These are phyloP conservation scores for Dolichotis patagonum DNA, from an alignment of 2,113 vertebrate genomes.

Conservation along the genomic window DNA sequence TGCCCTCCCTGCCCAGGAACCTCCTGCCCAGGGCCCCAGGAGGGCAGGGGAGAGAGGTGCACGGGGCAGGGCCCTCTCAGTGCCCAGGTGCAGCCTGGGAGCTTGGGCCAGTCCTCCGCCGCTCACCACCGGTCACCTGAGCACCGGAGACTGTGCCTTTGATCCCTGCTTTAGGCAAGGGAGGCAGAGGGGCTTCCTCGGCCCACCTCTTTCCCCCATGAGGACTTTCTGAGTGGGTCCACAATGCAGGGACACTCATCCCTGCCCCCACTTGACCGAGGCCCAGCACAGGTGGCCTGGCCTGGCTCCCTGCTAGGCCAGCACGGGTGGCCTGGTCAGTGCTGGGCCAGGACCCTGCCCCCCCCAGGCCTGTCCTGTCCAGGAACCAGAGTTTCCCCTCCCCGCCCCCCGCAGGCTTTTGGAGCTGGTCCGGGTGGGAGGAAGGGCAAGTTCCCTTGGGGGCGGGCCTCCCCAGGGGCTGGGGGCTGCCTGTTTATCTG, in stretches of 20 bases:
- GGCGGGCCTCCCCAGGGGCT: not conserved
- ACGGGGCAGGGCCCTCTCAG: rapidly evolving
- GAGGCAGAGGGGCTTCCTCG: no score
- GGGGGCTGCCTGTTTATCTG: not conserved
- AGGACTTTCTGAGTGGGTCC: not conserved
- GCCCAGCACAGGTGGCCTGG: not conserved
- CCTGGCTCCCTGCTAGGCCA: not conserved
- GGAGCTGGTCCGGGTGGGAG: not conserved
- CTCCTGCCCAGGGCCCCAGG: not conserved
- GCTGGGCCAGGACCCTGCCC: not conserved
- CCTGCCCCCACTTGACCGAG: not conserved
- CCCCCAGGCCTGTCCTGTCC: not conserved
- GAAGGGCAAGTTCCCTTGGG: rapidly evolving
- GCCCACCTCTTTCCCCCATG: not conserved
- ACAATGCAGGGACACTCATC: not conserved
- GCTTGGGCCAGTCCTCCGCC: not conserved
- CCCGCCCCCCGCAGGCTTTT: not conserved
- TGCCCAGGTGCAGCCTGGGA: not conserved
- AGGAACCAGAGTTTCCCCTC: rapidly evolving
- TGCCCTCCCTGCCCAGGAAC: not conserved
- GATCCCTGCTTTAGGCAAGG: not conserved
- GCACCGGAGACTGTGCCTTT: not conserved
- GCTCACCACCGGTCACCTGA: no score
- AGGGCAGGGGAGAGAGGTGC: no score
- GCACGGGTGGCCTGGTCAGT: not conserved